A percentile compares a stretch with the other conserved stretches of the same genome.
Conservation (phyloP, 2,113 vertebrate species). For the Rhombomys opimus region DNA sequence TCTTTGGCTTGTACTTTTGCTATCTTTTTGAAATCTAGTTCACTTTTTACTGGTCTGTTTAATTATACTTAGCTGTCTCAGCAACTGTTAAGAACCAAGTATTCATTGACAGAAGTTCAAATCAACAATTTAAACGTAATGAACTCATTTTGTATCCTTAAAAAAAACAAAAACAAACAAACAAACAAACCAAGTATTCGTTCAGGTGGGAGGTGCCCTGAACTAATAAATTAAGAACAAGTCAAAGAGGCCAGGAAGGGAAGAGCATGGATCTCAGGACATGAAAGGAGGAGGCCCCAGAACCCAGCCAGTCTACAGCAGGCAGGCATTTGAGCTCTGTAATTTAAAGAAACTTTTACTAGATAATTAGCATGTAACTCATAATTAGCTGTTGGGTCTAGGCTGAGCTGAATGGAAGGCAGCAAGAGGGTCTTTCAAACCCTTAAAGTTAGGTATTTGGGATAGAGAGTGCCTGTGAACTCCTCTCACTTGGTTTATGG, state of each 20-base stretch:
- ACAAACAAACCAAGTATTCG: background rate
- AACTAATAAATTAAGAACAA: conserved; percentile 38
- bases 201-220: background rate
- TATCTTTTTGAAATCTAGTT: conserved; percentile 54
- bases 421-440: background rate
- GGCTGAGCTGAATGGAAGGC: background rate
- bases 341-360: conserved; percentile 51
- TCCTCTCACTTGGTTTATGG: background rate
- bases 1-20: conserved; percentile 17
- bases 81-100: background rate
- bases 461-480: background rate
- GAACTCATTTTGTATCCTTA: no score
- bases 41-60: conserved; percentile 33
- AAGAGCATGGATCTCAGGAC: conserved; percentile 19
- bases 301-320: background rate
- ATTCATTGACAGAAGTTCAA: no score
- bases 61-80: conserved; percentile 5
- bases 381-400: conserved; percentile 50
- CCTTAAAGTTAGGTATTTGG: background rate
- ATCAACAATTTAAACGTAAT: no score
- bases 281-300: background rate
- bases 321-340: background rate
- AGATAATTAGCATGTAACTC: conserved; percentile 51
- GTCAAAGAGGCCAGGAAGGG: conserved; percentile 12
- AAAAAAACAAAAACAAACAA: no score